A percentile compares a stretch with the other conserved stretches of the same genome.
These are phyloP conservation scores for Ammodytes marinus DNA, from an alignment of 2,113 vertebrate genomes.

Conservation along the genomic window DNA sequence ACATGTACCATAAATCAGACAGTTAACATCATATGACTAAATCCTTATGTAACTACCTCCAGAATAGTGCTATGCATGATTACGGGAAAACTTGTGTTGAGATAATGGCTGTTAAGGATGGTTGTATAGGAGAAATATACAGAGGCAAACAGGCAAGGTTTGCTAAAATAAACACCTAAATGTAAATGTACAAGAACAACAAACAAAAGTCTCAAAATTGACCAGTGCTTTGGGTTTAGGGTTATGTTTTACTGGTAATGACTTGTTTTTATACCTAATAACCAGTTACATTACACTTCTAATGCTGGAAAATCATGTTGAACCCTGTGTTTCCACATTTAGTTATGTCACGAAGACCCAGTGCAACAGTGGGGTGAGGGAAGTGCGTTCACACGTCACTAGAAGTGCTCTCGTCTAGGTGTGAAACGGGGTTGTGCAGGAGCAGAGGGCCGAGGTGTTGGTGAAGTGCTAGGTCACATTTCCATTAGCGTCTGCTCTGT, in stretches of 20 bases:
- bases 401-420: conserved; percentile 32
- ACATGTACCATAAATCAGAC: too few species aligned
- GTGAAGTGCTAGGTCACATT: conserved; percentile 39
- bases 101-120: too few species aligned
- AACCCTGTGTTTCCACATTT: conserved; percentile 27
- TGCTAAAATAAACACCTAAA: too few species aligned
- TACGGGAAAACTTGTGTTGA: too few species aligned
- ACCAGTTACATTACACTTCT: background rate
- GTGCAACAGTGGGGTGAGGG: conserved; percentile 3
- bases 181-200: too few species aligned
- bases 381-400: conserved; percentile 35
- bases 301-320: background rate
- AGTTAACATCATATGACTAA: too few species aligned
- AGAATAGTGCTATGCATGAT: too few species aligned
- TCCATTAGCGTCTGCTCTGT: conserved; percentile 44
- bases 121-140: too few species aligned
- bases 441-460: conserved; percentile 29
- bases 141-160: too few species aligned
- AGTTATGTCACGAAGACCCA: conserved; percentile 38
- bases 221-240: background rate
- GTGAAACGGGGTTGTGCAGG: conserved; percentile 39
- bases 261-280: background rate
- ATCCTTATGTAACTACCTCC: too few species aligned
- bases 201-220: too few species aligned
- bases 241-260: background rate